phyloP scores from a whole-genome alignment of 2,888 invertebrate genomes.

The Mamestra brassicae region DNA sequence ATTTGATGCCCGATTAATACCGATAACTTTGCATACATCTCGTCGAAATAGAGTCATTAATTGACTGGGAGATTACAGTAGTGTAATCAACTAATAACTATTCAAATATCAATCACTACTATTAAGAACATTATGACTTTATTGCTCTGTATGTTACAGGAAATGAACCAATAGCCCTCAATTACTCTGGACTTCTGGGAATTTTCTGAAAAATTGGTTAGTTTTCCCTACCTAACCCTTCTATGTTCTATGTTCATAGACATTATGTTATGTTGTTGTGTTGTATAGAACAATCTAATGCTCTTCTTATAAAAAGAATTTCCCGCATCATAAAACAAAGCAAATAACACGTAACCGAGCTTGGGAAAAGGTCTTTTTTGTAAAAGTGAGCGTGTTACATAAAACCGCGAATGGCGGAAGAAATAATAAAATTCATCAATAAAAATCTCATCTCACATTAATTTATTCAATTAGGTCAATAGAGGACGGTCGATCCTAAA shows the following conservation, averaged over 20 bases:
- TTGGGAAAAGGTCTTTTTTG: constrained; percentile 4
- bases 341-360: not conserved
- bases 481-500: constrained; percentile 9
- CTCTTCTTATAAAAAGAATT: not conserved
- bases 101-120: constrained; percentile 2
- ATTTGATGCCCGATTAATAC: not conserved
- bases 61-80: not conserved
- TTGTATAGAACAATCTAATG: not conserved
- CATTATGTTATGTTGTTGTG: not conserved
- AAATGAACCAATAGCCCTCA: not conserved
- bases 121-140: not conserved
- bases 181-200: not conserved
- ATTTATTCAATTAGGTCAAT: constrained; percentile 50
- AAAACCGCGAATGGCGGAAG: constrained; percentile 32
- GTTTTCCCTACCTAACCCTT: too few relatives aligned
- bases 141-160: not conserved
- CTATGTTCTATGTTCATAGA: not conserved
- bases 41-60: not conserved
- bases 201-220: too few relatives aligned
- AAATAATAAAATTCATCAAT: constrained; percentile 12
- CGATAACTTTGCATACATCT: constrained; percentile 4
- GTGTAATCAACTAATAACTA: not conserved
- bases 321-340: constrained; percentile 21
- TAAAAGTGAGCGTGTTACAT: constrained; percentile 25
- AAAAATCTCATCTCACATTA: not conserved